A percentile compares a stretch with the other conserved stretches of the same genome.
Evolutionary conservation across 1,140 invertebrate genomes (phyloP).

Genomic region (Hesperophylax magnus): DNA sequence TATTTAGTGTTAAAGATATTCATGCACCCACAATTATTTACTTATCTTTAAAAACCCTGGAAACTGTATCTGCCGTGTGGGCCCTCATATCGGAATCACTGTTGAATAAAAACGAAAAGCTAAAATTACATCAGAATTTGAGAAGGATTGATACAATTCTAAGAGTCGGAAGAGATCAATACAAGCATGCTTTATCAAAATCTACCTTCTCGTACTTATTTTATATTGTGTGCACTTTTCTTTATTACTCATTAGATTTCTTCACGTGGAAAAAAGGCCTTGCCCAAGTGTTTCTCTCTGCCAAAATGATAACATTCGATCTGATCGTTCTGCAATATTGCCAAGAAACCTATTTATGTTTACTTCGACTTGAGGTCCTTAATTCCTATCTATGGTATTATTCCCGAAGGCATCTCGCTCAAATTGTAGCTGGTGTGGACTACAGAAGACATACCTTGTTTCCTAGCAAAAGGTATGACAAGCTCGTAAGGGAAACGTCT

Average conservation of each 20-base stretch:
- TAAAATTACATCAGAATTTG: constrained; percentile 12
- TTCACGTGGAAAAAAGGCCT: constrained; percentile 28
- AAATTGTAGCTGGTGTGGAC: not conserved
- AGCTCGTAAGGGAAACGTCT: not conserved
- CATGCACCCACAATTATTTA: not conserved
- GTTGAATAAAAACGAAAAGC: constrained; percentile 17
- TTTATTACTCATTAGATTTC: constrained; percentile 31
- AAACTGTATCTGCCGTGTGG: not conserved
- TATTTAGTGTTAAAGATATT: not conserved
- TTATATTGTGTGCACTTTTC: constrained; percentile 2
- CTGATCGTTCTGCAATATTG: constrained; percentile 8
- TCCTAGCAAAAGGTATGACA: not conserved
- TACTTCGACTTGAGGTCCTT: constrained; percentile 21
- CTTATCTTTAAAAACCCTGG: constrained; percentile 6
- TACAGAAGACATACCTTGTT: not conserved
- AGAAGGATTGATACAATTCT: constrained; percentile 32
- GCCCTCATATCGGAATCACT: constrained; percentile 24
- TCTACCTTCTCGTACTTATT: not conserved
- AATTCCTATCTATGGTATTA: constrained; percentile 18
- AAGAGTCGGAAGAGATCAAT: constrained; percentile 9
- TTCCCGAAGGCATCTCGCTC: not conserved
- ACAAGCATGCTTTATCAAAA: not conserved
- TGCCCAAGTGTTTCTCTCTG: constrained; percentile 6
- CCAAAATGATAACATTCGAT: constrained; percentile 23
- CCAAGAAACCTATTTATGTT: constrained; percentile 25